Conservation (phyloP, 2,113 vertebrate species). For the Chaenocephalus aceratus region DNA sequence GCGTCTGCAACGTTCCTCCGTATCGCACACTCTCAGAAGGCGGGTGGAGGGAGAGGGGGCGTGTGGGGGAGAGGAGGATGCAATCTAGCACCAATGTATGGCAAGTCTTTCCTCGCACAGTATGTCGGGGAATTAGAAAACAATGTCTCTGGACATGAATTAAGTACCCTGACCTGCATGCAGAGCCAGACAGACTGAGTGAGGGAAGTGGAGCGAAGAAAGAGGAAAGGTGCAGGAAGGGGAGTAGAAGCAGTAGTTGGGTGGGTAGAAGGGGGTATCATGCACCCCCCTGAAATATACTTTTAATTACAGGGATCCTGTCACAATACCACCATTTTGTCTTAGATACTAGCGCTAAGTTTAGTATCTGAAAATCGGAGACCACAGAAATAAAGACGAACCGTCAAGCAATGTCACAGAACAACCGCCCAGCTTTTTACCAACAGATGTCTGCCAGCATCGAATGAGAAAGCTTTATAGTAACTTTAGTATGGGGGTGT, state of each 20-base stretch:
- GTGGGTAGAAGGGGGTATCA: too few species aligned
- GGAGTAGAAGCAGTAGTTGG: background rate
- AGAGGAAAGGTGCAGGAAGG: slow-evolving; percentile 31
- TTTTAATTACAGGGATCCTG: background rate
- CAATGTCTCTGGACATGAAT: slow-evolving; percentile 63
- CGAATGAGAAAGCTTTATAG: slow-evolving; percentile 44
- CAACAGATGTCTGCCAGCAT: slow-evolving; percentile 48
- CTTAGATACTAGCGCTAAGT: slow-evolving; percentile 29
- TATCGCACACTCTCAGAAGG: slow-evolving; percentile 61
- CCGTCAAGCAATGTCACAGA: slow-evolving; percentile 44
- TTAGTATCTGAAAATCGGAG: slow-evolving; percentile 46
- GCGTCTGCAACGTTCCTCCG: slow-evolving; percentile 37
- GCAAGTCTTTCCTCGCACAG: slow-evolving; percentile 27
- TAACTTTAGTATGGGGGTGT: slow-evolving; percentile 11
- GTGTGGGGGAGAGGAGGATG: background rate
- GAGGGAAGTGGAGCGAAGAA: background rate
- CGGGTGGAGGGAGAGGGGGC: background rate
- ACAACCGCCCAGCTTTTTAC: slow-evolving; percentile 51
- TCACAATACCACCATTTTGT: slow-evolving; percentile 21
- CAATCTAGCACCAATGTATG: slow-evolving; percentile 22
- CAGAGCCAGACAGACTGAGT: slow-evolving; percentile 42
- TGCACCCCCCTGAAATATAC: too few species aligned
- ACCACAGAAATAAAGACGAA: slow-evolving; percentile 22
- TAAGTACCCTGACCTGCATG: slow-evolving; percentile 66
- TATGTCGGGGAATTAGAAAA: slow-evolving; percentile 41